phyloP scores from a whole-genome alignment of 2,888 invertebrate species.

The Parochlus steinenii region DNA sequence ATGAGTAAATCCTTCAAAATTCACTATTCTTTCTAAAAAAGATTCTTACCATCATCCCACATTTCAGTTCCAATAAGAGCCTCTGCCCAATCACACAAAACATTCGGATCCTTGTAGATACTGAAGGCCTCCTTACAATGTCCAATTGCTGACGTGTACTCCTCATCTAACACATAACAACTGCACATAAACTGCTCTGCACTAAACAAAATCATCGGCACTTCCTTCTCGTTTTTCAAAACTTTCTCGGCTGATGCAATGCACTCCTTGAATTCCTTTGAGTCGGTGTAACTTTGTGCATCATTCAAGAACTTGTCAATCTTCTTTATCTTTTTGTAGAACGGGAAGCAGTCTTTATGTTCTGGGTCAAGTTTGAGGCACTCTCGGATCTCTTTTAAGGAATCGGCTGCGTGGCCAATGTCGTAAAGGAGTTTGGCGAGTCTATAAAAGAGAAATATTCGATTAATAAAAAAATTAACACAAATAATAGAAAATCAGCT shows the following conservation, averaged over 20 bases:
- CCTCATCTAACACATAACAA: constrained; percentile 54
- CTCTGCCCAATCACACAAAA: constrained; percentile 84
- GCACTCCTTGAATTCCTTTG: constrained; percentile 50
- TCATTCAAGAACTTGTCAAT: constrained; percentile 62
- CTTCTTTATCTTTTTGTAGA: constrained; percentile 92
- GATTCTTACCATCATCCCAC: constrained; percentile 65
- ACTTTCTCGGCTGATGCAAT: constrained; percentile 47
- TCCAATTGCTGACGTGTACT: constrained; percentile 51
- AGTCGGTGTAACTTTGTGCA: constrained; percentile 42
- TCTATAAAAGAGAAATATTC: constrained; percentile 41
- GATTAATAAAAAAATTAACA: too few species aligned
- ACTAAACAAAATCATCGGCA: constrained; percentile 51
- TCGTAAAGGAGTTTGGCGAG: constrained; percentile 75
- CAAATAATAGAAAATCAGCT: not conserved
- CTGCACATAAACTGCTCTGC: constrained; percentile 66
- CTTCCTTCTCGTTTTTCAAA: constrained; percentile 50
- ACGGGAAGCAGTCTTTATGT: constrained; percentile 86
- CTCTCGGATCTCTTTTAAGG: constrained; percentile 85
- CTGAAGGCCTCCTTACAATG: constrained; percentile 67
- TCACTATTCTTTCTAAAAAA: not conserved
- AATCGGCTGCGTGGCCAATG: constrained; percentile 80
- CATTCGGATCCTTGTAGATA: constrained; percentile 53
- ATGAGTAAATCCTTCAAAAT: not conserved
- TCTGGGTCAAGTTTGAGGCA: constrained; percentile 95
- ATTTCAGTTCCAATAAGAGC: constrained; percentile 77